These are phyloP conservation scores for Borostomias antarcticus DNA, from an alignment of 2,797 vertebrate genomes.

Conservation along the genomic window DNA sequence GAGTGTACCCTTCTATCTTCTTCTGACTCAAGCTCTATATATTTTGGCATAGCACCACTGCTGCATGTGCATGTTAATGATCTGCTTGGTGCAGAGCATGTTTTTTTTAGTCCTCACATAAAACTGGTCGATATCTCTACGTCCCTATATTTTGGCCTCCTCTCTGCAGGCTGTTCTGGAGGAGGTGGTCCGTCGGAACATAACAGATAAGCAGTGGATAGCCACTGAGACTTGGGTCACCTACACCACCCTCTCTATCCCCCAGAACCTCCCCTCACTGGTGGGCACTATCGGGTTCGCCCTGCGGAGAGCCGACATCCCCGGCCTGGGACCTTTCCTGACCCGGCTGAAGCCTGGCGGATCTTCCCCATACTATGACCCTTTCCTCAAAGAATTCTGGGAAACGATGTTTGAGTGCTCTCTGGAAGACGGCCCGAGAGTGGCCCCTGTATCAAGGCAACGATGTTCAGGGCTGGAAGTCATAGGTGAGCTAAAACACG, in stretches of 20 bases:
- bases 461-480: slow-evolving; percentile 52
- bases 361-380: slow-evolving; percentile 37
- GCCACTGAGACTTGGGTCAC: slow-evolving; percentile 60
- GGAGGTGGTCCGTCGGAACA: slow-evolving; percentile 51
- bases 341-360: slow-evolving; percentile 28
- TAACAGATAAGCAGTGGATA: slow-evolving; percentile 62
- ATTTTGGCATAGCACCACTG: too few species aligned
- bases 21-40: too few species aligned
- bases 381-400: slow-evolving; percentile 59
- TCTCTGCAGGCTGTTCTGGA: slow-evolving; percentile 38
- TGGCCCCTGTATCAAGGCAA: slow-evolving; percentile 7
- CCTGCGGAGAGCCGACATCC: slow-evolving; percentile 46
- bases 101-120: background rate
- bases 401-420: slow-evolving; percentile 56
- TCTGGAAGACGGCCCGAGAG: slow-evolving; percentile 15
- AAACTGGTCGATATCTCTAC: background rate
- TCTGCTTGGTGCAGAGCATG: too few species aligned
- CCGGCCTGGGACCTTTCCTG: slow-evolving; percentile 54
- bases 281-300: slow-evolving; percentile 60
- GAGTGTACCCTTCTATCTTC: too few species aligned
- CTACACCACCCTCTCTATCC: slow-evolving; percentile 29
- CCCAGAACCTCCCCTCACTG: slow-evolving; percentile 36
- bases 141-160: background rate
- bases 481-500: too few species aligned
- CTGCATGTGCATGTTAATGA: too few species aligned